These are phyloP conservation scores for Apocheima hispidaria DNA, from an alignment of 2,888 invertebrate genomes.

Conservation along the genomic window DNA sequence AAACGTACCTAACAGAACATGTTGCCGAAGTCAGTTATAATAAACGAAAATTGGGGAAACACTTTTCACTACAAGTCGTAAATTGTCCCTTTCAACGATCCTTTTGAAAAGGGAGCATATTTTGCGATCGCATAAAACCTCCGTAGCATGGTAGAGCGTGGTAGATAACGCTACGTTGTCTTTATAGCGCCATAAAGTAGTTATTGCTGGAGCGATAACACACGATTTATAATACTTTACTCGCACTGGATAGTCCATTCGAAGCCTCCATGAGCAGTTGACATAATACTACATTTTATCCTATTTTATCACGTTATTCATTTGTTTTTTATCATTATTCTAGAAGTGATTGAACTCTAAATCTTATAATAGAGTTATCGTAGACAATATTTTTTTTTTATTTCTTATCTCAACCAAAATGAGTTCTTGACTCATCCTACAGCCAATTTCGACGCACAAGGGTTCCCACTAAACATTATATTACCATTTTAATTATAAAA, in stretches of 20 bases:
- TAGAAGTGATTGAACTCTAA: too few species aligned
- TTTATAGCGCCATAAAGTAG: slow-evolving; percentile 77
- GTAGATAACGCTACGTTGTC: slow-evolving; percentile 67
- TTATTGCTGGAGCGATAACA: slow-evolving; percentile 74
- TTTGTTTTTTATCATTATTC: neutral
- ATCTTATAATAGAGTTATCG: too few species aligned
- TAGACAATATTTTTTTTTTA: too few species aligned
- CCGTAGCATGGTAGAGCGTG: slow-evolving; percentile 51
- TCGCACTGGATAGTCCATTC: slow-evolving; percentile 51
- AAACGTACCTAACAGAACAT: neutral
- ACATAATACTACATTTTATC: slow-evolving; percentile 52
- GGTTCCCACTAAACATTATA: too few species aligned
- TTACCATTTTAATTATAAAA: too few species aligned
- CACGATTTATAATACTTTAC: slow-evolving; percentile 76
- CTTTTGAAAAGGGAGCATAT: slow-evolving; percentile 26
- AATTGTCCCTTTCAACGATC: slow-evolving; percentile 11
- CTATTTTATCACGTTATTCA: slow-evolving; percentile 43
- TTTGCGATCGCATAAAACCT: slow-evolving; percentile 29
- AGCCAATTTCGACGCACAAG: too few species aligned
- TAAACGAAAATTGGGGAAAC: slow-evolving; percentile 8
- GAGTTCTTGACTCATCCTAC: too few species aligned
- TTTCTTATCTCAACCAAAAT: too few species aligned
- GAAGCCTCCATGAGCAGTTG: slow-evolving; percentile 46
- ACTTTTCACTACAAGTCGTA: slow-evolving; percentile 30
- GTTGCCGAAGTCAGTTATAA: neutral